A percentile compares a stretch with the other conserved stretches of the same genome.
Evolutionary conservation across 2,113 vertebrate species (phyloP).

Genomic region (Promerops cafer): DNA sequence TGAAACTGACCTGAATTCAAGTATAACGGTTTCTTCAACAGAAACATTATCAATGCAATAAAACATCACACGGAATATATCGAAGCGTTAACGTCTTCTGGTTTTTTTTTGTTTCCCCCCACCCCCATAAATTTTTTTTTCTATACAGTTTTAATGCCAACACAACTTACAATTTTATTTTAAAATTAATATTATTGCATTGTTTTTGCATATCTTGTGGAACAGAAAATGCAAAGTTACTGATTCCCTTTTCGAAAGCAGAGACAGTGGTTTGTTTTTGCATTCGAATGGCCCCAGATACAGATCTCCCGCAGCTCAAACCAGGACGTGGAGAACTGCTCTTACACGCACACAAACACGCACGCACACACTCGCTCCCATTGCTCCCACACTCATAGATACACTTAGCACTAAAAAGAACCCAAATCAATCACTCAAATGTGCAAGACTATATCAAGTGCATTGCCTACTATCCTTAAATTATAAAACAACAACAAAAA

Average conservation of each 20-base stretch:
- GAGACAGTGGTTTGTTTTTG: slow-evolving; percentile 75
- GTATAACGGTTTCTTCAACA: slow-evolving; percentile 90
- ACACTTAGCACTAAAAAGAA: slow-evolving; percentile 50
- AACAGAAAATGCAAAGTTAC: slow-evolving; percentile 83
- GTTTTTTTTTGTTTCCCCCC: slow-evolving; percentile 8
- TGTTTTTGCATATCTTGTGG: slow-evolving; percentile 99
- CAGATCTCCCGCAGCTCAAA: slow-evolving; percentile 43
- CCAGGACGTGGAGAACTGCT: slow-evolving; percentile 46
- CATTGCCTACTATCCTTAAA: slow-evolving; percentile 65
- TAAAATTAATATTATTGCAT: slow-evolving; percentile 94
- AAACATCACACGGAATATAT: slow-evolving; percentile 82
- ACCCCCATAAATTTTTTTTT: slow-evolving; percentile 21
- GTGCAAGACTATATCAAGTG: slow-evolving; percentile 68
- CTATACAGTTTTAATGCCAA: slow-evolving; percentile 83
- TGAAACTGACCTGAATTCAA: slow-evolving; percentile 95
- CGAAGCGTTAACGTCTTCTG: slow-evolving; percentile 71
- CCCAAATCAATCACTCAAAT: slow-evolving; percentile 54
- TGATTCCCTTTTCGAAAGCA: slow-evolving; percentile 76
- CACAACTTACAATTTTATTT: slow-evolving; percentile 76
- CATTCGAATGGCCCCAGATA: slow-evolving; percentile 65
- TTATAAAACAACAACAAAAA: slow-evolving; percentile 65
- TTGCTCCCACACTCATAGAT: slow-evolving; percentile 25
- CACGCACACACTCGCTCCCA: slow-evolving; percentile 7
- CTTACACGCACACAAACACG: neutral
- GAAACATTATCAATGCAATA: slow-evolving; percentile 87